phyloP scores from a whole-genome alignment of 2,797 vertebrate genomes.

The Champsocephalus gunnari region DNA sequence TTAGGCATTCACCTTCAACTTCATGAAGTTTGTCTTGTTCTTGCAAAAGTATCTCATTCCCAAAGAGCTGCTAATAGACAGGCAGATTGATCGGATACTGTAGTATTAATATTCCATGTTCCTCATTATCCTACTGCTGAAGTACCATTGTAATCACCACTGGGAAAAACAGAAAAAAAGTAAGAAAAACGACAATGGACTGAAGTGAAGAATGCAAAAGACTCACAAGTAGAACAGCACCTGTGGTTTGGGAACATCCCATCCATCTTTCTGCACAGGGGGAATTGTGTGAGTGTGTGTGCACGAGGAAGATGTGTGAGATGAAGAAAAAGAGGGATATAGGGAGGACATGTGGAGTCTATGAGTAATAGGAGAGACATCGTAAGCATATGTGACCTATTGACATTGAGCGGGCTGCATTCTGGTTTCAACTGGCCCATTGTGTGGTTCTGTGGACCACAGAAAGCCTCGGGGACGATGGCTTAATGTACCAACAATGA shows the following conservation, averaged over 20 bases:
- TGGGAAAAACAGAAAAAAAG: slow-evolving; percentile 44
- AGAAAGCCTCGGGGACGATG: slow-evolving; percentile 43
- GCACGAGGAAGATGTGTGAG: slow-evolving; percentile 43
- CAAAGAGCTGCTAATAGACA: slow-evolving; percentile 55
- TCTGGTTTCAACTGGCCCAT: slow-evolving; percentile 52
- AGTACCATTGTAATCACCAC: slow-evolving; percentile 46
- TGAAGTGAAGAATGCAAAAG: slow-evolving; percentile 63
- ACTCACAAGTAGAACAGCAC: slow-evolving; percentile 85
- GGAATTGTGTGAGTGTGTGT: slow-evolving; percentile 61
- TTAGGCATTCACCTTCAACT: slow-evolving; percentile 14
- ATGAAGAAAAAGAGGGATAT: slow-evolving; percentile 43
- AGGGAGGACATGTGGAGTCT: slow-evolving; percentile 54
- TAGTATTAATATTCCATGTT: slow-evolving; percentile 43
- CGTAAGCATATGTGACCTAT: slow-evolving; percentile 70
- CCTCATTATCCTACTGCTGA: slow-evolving; percentile 38
- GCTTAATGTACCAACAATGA: slow-evolving; percentile 42
- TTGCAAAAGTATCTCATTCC: slow-evolving; percentile 20
- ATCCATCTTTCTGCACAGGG: slow-evolving; percentile 83
- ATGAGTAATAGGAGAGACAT: slow-evolving; percentile 76
- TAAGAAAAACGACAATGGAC: slow-evolving; percentile 31
- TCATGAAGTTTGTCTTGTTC: slow-evolving; percentile 26
- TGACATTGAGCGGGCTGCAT: slow-evolving; percentile 67
- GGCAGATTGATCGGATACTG: slow-evolving; percentile 48
- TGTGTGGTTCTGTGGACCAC: slow-evolving; percentile 54
- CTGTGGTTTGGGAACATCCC: slow-evolving; percentile 82